Evolutionary conservation across 2,797 vertebrate species (phyloP).

Genomic region (Melanotaenia nigrans): DNA sequence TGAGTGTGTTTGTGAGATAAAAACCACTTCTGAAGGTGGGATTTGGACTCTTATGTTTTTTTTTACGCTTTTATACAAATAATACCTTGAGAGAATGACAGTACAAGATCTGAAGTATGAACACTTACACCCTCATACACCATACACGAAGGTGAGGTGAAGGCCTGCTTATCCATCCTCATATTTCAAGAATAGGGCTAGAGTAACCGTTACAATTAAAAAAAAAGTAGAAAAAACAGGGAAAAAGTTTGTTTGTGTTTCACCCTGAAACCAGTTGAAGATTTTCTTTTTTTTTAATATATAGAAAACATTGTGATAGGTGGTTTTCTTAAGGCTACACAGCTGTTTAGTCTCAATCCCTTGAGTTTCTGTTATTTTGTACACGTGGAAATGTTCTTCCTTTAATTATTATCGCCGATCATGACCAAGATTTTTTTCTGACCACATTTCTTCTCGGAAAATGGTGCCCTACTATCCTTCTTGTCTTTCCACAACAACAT

Average conservation of each 20-base stretch:
- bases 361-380: too few species aligned
- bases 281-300: background rate
- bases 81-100: slow-evolving; percentile 17
- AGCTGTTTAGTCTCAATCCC: too few species aligned
- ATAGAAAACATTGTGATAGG: background rate
- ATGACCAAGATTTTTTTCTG: too few species aligned
- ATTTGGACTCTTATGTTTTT: slow-evolving; percentile 23
- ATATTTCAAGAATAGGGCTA: background rate
- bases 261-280: background rate
- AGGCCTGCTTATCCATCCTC: slow-evolving; percentile 18
- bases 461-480: too few species aligned
- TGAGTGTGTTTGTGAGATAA: background rate
- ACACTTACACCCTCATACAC: background rate
- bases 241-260: too few species aligned
- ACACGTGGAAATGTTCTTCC: too few species aligned
- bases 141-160: slow-evolving; percentile 25
- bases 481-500: background rate
- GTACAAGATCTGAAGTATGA: slow-evolving; percentile 15
- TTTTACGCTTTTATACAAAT: slow-evolving; percentile 37
- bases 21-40: slow-evolving; percentile 45
- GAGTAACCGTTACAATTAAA: background rate
- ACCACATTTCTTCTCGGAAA: too few species aligned
- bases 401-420: too few species aligned
- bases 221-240: too few species aligned
- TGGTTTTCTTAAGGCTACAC: too few species aligned